phyloP scores from a whole-genome alignment of 2,113 vertebrate genomes.

The Columbina picui region DNA sequence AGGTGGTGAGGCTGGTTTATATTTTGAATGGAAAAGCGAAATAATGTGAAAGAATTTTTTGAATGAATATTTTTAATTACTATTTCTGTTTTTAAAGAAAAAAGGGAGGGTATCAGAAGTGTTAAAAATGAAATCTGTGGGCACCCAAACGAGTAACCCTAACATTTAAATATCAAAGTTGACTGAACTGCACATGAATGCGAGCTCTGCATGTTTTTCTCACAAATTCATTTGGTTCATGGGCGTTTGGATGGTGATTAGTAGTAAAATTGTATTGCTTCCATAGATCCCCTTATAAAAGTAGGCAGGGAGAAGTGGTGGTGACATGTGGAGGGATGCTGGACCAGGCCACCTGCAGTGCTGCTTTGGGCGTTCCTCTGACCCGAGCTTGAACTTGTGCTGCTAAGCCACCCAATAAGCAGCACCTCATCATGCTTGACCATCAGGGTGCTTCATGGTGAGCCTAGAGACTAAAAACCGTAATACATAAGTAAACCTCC shows the following conservation, averaged over 20 bases:
- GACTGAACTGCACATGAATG: background rate
- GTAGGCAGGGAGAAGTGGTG: too few relatives aligned
- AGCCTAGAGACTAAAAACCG: background rate
- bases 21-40: background rate
- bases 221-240: background rate
- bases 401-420: background rate
- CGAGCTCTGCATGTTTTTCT: background rate
- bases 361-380: background rate
- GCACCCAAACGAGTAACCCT: background rate
- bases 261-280: background rate
- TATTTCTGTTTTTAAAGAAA: background rate
- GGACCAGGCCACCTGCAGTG: too few relatives aligned
- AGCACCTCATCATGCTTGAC: background rate
- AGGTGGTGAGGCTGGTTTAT: background rate
- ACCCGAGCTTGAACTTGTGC: background rate
- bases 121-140: background rate
- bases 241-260: background rate
- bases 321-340: too few relatives aligned
- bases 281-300: accelerated
- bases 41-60: background rate
- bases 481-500: background rate
- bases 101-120: background rate
- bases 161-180: background rate
- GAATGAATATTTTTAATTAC: background rate
- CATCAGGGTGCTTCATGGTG: background rate